These are phyloP conservation scores for Ceratothoa steindachneri DNA, from an alignment of 2,888 invertebrate genomes.

Conservation along the genomic window DNA sequence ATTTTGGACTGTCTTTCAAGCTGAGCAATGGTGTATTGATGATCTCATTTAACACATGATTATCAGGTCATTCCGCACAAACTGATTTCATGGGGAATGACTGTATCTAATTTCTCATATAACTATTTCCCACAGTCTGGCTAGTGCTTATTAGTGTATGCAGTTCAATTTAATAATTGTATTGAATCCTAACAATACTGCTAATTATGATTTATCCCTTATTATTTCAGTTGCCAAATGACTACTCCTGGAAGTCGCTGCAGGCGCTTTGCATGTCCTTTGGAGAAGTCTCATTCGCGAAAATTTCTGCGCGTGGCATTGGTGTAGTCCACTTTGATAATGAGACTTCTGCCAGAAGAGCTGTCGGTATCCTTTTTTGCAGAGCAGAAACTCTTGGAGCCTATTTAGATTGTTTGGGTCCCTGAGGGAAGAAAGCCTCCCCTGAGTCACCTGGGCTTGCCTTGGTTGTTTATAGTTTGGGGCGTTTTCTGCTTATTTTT, in stretches of 20 bases:
- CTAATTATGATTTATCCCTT: no score
- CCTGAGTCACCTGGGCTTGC: no score
- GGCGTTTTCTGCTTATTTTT: no score
- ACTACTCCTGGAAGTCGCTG: conserved; percentile 88
- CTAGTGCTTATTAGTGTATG: neutral
- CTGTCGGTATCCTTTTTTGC: conserved; percentile 70
- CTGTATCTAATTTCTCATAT: neutral
- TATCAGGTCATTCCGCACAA: neutral
- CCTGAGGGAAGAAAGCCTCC: no score
- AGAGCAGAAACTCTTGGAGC: no score
- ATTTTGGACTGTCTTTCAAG: no score
- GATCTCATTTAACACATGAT: no score
- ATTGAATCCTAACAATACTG: no score
- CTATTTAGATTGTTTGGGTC: no score
- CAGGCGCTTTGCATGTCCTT: conserved; percentile 86
- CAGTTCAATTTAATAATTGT: neutral
- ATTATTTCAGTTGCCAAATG: conserved; percentile 76
- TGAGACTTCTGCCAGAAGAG: conserved; percentile 84
- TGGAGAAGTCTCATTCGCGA: conserved; percentile 90
- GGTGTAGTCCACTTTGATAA: conserved; percentile 83
- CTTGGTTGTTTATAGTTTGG: no score
- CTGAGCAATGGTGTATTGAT: no score
- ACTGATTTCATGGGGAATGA: neutral
- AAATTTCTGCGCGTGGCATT: conserved; percentile 82
- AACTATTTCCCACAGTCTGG: neutral